These are phyloP conservation scores for Caiman crocodilus DNA, from an alignment of 2,797 vertebrate species.

Conservation along the genomic window DNA sequence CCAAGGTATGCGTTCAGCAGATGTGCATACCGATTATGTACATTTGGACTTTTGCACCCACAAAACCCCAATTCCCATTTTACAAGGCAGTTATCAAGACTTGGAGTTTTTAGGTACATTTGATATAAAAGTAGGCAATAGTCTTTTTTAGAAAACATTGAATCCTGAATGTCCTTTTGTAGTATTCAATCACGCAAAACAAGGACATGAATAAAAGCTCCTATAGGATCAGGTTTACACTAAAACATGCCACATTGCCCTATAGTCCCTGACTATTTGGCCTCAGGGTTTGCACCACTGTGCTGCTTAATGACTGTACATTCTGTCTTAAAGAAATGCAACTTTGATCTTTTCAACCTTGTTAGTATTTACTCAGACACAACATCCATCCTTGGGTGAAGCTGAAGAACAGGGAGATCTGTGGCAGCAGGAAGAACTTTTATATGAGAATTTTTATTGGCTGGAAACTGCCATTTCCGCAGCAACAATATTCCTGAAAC, in stretches of 20 bases:
- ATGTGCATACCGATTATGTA: background rate
- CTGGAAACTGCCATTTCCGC: background rate
- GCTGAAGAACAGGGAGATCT: background rate
- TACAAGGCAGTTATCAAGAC: background rate
- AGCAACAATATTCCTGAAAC: background rate
- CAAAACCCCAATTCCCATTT: background rate
- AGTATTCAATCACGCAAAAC: background rate
- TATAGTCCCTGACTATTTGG: background rate
- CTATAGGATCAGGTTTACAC: background rate
- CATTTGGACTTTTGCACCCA: background rate
- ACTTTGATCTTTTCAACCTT: background rate
- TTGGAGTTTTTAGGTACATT: background rate
- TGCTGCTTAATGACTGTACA: background rate
- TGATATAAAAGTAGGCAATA: background rate
- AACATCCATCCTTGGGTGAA: background rate
- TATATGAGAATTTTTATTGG: background rate
- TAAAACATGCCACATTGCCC: background rate
- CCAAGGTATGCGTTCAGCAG: accelerated
- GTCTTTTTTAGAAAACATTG: background rate
- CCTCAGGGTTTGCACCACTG: background rate
- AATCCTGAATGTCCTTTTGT: background rate
- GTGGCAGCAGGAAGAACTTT: background rate
- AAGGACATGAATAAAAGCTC: constrained; percentile 3
- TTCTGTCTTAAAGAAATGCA: background rate
- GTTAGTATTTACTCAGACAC: background rate